Evolutionary conservation across 2,888 invertebrate genomes (phyloP).

Genomic region (Dusona sp.): DNA sequence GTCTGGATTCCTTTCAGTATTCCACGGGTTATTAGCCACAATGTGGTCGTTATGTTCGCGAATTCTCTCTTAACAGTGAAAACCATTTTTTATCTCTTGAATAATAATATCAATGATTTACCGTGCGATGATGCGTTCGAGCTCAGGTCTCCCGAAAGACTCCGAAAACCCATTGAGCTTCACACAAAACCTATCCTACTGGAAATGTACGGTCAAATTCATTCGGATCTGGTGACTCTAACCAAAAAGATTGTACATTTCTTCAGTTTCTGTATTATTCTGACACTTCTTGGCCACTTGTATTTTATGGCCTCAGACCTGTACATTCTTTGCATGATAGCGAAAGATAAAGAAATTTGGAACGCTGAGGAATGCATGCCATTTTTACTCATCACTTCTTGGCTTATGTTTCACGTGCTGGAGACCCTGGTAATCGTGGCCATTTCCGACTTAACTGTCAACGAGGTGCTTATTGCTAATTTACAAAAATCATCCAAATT

Average conservation of each 20-base stretch:
- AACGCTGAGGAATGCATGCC: not conserved
- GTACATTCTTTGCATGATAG: conserved; percentile 55
- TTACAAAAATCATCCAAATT: not conserved
- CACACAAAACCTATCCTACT: conserved; percentile 17
- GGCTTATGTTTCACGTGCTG: conserved; percentile 47
- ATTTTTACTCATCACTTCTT: conserved; percentile 32
- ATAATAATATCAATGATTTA: conserved; percentile 48
- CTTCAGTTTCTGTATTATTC: conserved; percentile 55
- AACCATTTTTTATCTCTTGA: conserved; percentile 52
- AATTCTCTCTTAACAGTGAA: conserved; percentile 45
- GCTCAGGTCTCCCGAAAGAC: not conserved
- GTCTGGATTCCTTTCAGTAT: conserved; percentile 63
- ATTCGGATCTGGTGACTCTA: conserved; percentile 60
- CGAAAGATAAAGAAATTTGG: conserved; percentile 4
- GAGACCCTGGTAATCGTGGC: conserved; percentile 43
- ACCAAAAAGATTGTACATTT: conserved; percentile 57
- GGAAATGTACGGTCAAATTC: conserved; percentile 54
- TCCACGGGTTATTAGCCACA: conserved; percentile 50
- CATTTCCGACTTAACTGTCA: conserved; percentile 51
- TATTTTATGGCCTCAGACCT: conserved; percentile 59
- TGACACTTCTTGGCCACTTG: conserved; percentile 56
- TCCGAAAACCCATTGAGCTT: not conserved
- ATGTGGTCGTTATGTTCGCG: conserved; percentile 42
- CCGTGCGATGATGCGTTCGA: not conserved
- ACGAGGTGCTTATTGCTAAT: conserved; percentile 41